Base-by-base conservation (phyloP, 2,797 vertebrate species). In the Podarcis lilfordi region DNA sequence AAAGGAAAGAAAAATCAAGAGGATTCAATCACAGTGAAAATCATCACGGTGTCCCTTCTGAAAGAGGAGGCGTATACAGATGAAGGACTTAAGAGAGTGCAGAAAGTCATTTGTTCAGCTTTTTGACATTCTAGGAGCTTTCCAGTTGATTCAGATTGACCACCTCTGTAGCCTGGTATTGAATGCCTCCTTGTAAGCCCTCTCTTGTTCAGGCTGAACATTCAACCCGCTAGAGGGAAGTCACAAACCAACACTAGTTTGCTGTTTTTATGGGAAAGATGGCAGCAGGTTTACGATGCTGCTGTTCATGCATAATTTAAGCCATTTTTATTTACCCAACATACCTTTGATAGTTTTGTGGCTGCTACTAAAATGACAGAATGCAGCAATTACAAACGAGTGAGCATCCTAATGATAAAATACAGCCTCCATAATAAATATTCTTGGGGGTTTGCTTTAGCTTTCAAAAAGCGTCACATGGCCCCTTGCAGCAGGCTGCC, bases 311-410 rank as follows among this genome's bases (percentile, higher is more conserved):
- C 0, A 0, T 91, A 91, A 93, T 76, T 61, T 69, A 86, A 91
- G 83, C 91, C 91, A 86, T 82, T 91, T 93, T 94, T 93, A 95
- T 94, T 94, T 93, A 94, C 86, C 88, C 80, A 87, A 90, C 91
- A 93, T 50, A 89, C 84, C 83, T 92, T 89, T 86, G 93, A 94
- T 94, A 94, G 93, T 79, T 93, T 92, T 93, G 90, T 88, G 86
- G 86, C 1, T 0, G 35, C 93, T 61, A 86, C 92, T 94, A 92
- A 94, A 94, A 80, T 88, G 92, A 93, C 87, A 88, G 90, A 95
- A 91, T 74, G 43, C 19, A 71, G 91, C 93, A 94, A 93, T 92
- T 94, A 94, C 61, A 86, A 90, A 27, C 89, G 88, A 88, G 89
- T 78, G 82, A 11, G 77, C 0, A 81, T 86, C 69, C 32, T 82